These are phyloP conservation scores for Galagoides demidoff DNA, from an alignment of 2,797 vertebrate genomes.

Conservation along the genomic window DNA sequence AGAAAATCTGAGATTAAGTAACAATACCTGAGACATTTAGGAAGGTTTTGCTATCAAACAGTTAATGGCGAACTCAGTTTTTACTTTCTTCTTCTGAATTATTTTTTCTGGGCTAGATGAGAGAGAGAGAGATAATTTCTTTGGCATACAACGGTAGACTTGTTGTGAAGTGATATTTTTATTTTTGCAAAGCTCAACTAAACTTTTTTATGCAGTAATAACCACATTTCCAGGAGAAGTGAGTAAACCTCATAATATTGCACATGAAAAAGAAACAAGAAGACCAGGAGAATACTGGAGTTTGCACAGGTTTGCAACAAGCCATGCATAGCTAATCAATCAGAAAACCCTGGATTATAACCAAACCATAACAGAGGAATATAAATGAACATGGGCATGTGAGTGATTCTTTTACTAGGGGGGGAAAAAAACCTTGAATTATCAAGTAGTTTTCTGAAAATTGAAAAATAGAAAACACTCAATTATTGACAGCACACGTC, in stretches of 20 bases:
- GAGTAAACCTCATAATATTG: conserved; percentile 72
- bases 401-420: conserved; percentile 50
- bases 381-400: conserved; percentile 72
- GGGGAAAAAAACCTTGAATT: conserved; percentile 40
- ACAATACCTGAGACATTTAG: conserved; percentile 50
- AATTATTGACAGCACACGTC: conserved; percentile 57
- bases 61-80: conserved; percentile 77
- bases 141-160: conserved; percentile 53
- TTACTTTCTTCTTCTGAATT: conserved; percentile 70
- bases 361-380: conserved; percentile 73
- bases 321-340: conserved; percentile 52
- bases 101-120: conserved; percentile 2
- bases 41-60: conserved; percentile 66
- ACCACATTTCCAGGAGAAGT: conserved; percentile 78
- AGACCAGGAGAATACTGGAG: conserved; percentile 68
- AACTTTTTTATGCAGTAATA: conserved; percentile 73
- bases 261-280: conserved; percentile 76
- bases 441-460: conserved; percentile 73
- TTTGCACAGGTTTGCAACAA: conserved; percentile 75
- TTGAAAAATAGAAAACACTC: conserved; percentile 74
- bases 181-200: conserved; percentile 69
- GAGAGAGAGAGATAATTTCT: conserved; percentile 64
- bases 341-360: conserved; percentile 77
- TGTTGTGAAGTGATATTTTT: conserved; percentile 60
- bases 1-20: conserved; percentile 76